phyloP scores from a whole-genome alignment of 53 echinoderm and acorn worm genomes.

The Mesocentrotus franciscanus region DNA sequence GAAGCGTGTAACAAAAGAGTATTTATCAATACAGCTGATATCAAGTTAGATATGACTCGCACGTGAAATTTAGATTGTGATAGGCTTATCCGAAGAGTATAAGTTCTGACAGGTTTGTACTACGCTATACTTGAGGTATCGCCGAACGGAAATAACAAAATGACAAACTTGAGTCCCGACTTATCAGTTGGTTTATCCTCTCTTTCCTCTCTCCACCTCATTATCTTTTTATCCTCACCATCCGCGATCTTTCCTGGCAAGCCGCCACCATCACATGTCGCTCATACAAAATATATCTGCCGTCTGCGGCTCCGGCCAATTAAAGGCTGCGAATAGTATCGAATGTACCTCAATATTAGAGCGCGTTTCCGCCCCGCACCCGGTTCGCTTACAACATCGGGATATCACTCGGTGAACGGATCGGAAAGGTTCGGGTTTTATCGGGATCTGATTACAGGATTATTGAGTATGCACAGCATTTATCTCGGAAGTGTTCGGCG shows the following conservation, averaged over 20 bases:
- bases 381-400: background rate
- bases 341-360: conserved; percentile 9
- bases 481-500: conserved; percentile 4
- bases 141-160: conserved; percentile 50
- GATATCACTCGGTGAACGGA: background rate
- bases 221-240: conserved; percentile 4
- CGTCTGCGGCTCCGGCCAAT: conserved; percentile 37
- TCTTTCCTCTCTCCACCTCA: conserved; percentile 11
- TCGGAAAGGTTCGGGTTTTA: conserved; percentile 32
- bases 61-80: background rate
- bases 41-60: background rate
- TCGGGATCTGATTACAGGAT: conserved; percentile 17
- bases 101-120: background rate
- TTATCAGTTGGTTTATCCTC: conserved; percentile 33
- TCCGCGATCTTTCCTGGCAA: background rate
- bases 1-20: no score
- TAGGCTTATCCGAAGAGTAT: background rate
- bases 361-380: conserved; percentile 13
- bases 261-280: conserved; percentile 32
- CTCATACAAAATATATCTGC: conserved; percentile 16
- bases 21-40: no score
- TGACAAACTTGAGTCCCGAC: conserved; percentile 8
- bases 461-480: background rate
- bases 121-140: conserved; percentile 24
- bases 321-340: background rate